Base-by-base conservation (phyloP, 2,113 vertebrate species). In the Piprites chloris region DNA sequence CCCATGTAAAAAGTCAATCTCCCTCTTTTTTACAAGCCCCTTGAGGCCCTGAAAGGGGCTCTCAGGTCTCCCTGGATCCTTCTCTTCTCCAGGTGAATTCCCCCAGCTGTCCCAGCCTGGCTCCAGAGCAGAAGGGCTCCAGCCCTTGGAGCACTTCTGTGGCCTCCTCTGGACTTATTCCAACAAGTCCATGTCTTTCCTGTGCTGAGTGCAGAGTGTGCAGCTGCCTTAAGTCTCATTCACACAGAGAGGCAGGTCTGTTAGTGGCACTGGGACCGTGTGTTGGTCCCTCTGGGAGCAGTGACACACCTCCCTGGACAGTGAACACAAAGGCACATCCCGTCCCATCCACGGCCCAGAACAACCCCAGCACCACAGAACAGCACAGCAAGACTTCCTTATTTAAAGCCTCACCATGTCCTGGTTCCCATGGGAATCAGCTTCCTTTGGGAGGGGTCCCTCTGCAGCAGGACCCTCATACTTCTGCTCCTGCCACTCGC, bases 401-500 rank as follows among this genome's bases (percentile, higher is more conserved):
- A 37, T 71, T 52, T 58, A 13, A 69, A 41, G 21, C 69, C 98
- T 98, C 95, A 99, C 99, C 99, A 99, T 99, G 66, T 98, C 98
- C 67, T 99, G 98, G 95, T 97, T 98, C 42, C 83, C 85, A 0
- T 75, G 95, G 26, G 93, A 71, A 58, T 97, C 96, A 1, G 94
- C 79, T 71, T 96, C 73, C 96, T 97, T 89, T 85, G 59, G 69
- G 87, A 69, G 68, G 69, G 53, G 23, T 96, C 96, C 73, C 94
- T 96, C 46, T 50, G 95, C 35, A 24, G 96, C 79, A 30, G 95
- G 94, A 9, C 98, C 98, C 32, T 98, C 98, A 5, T 97, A 94
- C 33, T 98, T 98, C 96, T 99, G 98, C 82, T 99, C 99, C 96
- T 99, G 99, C 99, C 99, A 99, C 84, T 97, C 95, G 16, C 96